phyloP scores from a whole-genome alignment of 2,888 invertebrate genomes.

The Choristoneura rosaceana region DNA sequence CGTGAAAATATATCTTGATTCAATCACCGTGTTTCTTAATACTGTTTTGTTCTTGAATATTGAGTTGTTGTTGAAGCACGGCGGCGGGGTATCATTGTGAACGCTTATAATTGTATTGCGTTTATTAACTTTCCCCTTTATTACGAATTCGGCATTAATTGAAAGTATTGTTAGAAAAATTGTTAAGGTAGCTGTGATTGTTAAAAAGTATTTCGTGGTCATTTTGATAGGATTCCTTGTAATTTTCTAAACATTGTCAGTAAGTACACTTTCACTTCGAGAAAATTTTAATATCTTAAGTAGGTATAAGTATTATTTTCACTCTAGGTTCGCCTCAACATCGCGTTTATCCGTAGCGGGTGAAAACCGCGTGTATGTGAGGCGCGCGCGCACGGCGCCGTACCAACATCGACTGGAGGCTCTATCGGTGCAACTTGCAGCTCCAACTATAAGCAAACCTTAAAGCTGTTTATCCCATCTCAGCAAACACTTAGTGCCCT shows the following conservation, averaged over 20 bases:
- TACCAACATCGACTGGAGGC: slow-evolving; percentile 79
- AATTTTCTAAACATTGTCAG: slow-evolving; percentile 34
- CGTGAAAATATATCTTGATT: slow-evolving; percentile 80
- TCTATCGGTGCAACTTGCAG: slow-evolving; percentile 76
- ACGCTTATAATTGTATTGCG: slow-evolving; percentile 77
- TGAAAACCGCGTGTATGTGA: slow-evolving; percentile 22
- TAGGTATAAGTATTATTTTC: neutral
- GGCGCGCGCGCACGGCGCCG: slow-evolving; percentile 78
- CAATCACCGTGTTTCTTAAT: slow-evolving; percentile 69
- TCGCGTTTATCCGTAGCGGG: slow-evolving; percentile 5
- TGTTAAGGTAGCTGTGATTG: slow-evolving; percentile 18
- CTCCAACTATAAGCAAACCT: slow-evolving; percentile 77
- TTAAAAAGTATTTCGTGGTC: slow-evolving; percentile 54
- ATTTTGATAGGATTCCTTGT: slow-evolving; percentile 56
- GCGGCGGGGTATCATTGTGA: slow-evolving; percentile 66
- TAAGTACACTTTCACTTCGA: neutral
- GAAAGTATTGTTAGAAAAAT: slow-evolving; percentile 26
- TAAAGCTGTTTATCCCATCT: slow-evolving; percentile 67
- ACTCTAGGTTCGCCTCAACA: neutral
- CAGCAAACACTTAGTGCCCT: slow-evolving; percentile 63
- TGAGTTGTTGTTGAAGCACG: slow-evolving; percentile 72
- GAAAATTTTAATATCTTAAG: neutral
- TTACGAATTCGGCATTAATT: slow-evolving; percentile 66
- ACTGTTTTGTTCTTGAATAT: slow-evolving; percentile 76
- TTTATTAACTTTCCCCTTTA: slow-evolving; percentile 78